These are phyloP conservation scores for Chiloscyllium plagiosum DNA, from an alignment of 2,113 vertebrate species.

Conservation along the genomic window DNA sequence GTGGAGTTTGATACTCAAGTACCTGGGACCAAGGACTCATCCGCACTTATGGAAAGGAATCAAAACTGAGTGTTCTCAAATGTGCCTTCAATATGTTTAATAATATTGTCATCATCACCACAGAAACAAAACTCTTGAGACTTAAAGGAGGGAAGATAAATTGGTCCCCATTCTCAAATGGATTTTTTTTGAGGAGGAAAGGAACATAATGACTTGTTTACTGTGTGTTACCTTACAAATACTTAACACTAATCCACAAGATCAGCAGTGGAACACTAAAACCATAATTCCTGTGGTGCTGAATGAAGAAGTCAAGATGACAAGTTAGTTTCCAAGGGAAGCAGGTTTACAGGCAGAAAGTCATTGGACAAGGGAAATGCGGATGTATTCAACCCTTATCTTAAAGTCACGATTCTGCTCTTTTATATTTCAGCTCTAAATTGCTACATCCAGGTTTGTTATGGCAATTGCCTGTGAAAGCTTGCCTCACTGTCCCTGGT, in stretches of 20 bases:
- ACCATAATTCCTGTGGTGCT: no score
- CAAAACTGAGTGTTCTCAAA: neutral
- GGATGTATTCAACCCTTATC: neutral
- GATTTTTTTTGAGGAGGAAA: neutral
- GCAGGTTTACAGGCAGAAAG: neutral
- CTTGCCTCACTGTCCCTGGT: neutral
- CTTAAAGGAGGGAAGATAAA: neutral
- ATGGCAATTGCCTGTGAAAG: neutral
- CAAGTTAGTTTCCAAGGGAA: neutral
- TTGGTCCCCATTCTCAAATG: neutral
- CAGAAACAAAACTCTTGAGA: neutral
- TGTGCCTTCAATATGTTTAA: conserved; percentile 3
- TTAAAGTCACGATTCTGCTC: neutral
- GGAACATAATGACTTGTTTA: neutral
- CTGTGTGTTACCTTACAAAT: neutral
- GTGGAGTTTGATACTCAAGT: conserved; percentile 64
- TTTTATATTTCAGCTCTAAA: neutral
- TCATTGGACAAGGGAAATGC: neutral
- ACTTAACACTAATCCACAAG: neutral
- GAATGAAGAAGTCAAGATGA: neutral
- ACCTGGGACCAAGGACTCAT: neutral
- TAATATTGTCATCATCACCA: neutral
- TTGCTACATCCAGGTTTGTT: neutral
- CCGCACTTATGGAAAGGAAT: neutral
- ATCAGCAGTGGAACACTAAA: neutral